Percentiles rank a stretch among this genome's conserved stretches.
Evolutionary conservation across 37 sponge, comb jelly and placozoan genomes (phyloP).

Genomic region (Theonella swinhoei): DNA sequence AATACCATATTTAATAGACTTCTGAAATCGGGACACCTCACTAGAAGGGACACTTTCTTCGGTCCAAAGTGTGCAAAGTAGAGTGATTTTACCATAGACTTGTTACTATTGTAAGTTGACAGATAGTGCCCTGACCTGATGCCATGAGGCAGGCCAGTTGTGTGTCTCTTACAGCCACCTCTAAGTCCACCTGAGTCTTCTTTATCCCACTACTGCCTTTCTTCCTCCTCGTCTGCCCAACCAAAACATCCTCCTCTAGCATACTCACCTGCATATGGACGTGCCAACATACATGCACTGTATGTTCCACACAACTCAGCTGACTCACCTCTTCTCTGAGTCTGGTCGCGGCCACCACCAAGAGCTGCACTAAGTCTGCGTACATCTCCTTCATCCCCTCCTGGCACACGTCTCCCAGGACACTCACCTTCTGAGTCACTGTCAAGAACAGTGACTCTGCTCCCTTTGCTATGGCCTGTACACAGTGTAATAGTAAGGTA

Average conservation of each 20-base stretch:
- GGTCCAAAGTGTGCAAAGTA: too few relatives aligned
- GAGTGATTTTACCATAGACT: too few relatives aligned
- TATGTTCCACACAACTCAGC: background rate
- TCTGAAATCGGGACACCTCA: too few relatives aligned
- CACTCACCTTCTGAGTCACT: constrained; percentile 61
- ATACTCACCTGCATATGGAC: background rate
- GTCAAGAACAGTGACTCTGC: constrained; percentile 67
- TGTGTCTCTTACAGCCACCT: constrained; percentile 40
- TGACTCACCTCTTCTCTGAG: constrained; percentile 66
- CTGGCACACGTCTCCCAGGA: background rate
- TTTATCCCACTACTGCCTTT: background rate
- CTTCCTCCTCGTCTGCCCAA: constrained; percentile 32
- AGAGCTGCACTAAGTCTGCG: constrained; percentile 34
- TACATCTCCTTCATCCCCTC: constrained; percentile 67
- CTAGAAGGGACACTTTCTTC: too few relatives aligned
- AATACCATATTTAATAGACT: too few relatives aligned
- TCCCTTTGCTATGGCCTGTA: constrained; percentile 69
- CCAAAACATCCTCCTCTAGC: constrained; percentile 66
- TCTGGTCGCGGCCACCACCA: constrained; percentile 63
- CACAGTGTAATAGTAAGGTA: background rate
- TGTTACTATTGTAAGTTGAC: too few relatives aligned
- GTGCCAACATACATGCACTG: background rate
- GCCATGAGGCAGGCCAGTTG: constrained; percentile 42
- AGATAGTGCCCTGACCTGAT: constrained; percentile 63
- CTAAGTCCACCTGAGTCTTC: constrained; percentile 26